These are phyloP conservation scores for Magallana gigas DNA, from an alignment of 1,140 invertebrate genomes.

Conservation along the genomic window DNA sequence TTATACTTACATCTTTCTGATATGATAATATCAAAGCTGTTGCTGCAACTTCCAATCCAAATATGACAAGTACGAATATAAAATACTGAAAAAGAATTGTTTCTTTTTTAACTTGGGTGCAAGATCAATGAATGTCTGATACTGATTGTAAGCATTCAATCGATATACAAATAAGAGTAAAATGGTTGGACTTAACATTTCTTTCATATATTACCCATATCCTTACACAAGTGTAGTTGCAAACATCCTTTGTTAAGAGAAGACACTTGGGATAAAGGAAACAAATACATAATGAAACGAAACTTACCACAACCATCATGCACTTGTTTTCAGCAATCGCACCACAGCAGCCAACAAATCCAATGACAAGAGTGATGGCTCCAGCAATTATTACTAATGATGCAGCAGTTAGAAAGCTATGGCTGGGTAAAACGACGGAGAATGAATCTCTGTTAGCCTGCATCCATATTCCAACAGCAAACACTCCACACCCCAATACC, in stretches of 20 bases:
- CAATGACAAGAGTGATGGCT: conserved; percentile 88
- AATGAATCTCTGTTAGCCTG: conserved; percentile 78
- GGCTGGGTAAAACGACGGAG: conserved; percentile 62
- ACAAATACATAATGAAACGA: too few species aligned
- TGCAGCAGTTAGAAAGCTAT: conserved; percentile 71
- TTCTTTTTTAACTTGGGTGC: too few species aligned
- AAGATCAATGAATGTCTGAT: too few species aligned
- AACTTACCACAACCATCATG: conserved; percentile 88
- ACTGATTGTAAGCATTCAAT: too few species aligned
- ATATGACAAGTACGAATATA: conserved; percentile 88
- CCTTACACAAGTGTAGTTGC: too few species aligned
- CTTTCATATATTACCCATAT: too few species aligned
- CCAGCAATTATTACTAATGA: conserved; percentile 84
- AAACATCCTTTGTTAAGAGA: too few species aligned
- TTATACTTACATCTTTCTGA: conserved; percentile 86
- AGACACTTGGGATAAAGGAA: too few species aligned
- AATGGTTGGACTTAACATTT: too few species aligned
- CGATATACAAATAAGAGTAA: too few species aligned
- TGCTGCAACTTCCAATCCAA: conserved; percentile 88
- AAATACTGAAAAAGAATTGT: conserved; percentile 86
- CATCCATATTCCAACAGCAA: conserved; percentile 88
- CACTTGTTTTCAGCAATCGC: conserved; percentile 91
- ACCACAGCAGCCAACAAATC: conserved; percentile 94
- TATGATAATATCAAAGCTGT: conserved; percentile 89
- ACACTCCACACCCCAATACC: conserved; percentile 85